Evolutionary conservation across 2,888 invertebrate species (phyloP), one percentile per base, ranked within the genome.

Genomic region (Perdita meconis): DNA sequence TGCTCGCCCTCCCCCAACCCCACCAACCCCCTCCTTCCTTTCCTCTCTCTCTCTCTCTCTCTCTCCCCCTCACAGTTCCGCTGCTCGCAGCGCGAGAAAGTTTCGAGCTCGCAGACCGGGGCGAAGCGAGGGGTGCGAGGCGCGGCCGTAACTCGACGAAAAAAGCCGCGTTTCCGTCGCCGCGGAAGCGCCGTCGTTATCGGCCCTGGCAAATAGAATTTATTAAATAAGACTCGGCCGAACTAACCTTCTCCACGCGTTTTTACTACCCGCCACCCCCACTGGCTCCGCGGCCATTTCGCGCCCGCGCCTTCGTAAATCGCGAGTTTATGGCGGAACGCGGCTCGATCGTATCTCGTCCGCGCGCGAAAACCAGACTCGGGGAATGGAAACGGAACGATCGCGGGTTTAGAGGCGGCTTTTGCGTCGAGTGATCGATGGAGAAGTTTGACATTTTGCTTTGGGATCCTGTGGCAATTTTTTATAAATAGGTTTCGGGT

Each of bases 1-100:
- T 86, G 85, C 83, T 84, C 69, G 74, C 72, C 80, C 80, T 73
- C 22, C 40, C 47, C 47, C 66, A 64, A 60, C 53, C 38, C 44
- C 47, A 51, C 57, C 36, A 30, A 22, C 26, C 64, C 40, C 38
- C 40, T 34, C 69, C 30, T 13, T 53, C n/a, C n/a, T n/a, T n/a
- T 53, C 8, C 60, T 40, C 53, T 47, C 57, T 30, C 30, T 30
- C 6, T 30, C 30, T 22, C 36, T 24, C 22, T 3, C 22, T 57
- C 34, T 22, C 12, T 44, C n/a, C 22, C 22, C 22, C 38, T 24
- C 38, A 16, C 26, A 38, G 4, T 67, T 51, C 16, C 40, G 19
- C 50, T 19, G 3, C 60, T 13, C 19, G 6, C 12, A 10, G 13
- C 42, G 56, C 19, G 74, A 75, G 71, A 83, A 47, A 83, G 47